These are phyloP conservation scores for Parnassius apollo DNA, from an alignment of 2,888 invertebrate species.

Conservation along the genomic window DNA sequence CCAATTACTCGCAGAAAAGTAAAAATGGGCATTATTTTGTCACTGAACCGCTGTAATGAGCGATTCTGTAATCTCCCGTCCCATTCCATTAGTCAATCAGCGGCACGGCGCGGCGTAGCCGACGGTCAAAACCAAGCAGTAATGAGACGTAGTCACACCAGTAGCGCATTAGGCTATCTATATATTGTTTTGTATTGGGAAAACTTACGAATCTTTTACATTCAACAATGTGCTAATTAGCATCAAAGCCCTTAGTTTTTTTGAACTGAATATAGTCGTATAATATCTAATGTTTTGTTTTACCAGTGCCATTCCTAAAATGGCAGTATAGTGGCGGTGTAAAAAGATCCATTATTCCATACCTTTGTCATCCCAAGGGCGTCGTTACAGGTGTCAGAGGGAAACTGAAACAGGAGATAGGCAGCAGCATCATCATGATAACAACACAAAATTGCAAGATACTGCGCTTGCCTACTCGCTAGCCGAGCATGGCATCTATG, in stretches of 20 bases:
- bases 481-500: too few relatives aligned
- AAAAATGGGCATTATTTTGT: conserved; percentile 19
- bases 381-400: too few relatives aligned
- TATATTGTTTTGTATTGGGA: conserved; percentile 38
- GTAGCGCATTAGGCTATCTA: conserved; percentile 44
- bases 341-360: too few relatives aligned
- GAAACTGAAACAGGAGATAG: too few relatives aligned
- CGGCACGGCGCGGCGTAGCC: conserved; percentile 13
- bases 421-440: too few relatives aligned
- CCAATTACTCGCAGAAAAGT: conserved; percentile 16
- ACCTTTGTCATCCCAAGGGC: too few relatives aligned
- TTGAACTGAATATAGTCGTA: too few relatives aligned
- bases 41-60: conserved; percentile 18
- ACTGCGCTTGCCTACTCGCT: too few relatives aligned
- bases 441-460: too few relatives aligned
- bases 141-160: conserved; percentile 57
- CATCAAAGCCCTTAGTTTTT: too few relatives aligned
- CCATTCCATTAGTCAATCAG: conserved; percentile 28
- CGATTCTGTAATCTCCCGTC: conserved; percentile 16
- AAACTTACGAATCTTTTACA: conserved; percentile 39
- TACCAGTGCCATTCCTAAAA: neutral
- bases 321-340: too few relatives aligned
- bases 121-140: conserved; percentile 34
- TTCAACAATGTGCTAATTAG: too few relatives aligned
- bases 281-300: neutral